Evolutionary conservation across 1,140 invertebrate genomes (phyloP), one percentile per base, ranked within the genome.

Genomic region (Lamellibrachia luymesi): DNA sequence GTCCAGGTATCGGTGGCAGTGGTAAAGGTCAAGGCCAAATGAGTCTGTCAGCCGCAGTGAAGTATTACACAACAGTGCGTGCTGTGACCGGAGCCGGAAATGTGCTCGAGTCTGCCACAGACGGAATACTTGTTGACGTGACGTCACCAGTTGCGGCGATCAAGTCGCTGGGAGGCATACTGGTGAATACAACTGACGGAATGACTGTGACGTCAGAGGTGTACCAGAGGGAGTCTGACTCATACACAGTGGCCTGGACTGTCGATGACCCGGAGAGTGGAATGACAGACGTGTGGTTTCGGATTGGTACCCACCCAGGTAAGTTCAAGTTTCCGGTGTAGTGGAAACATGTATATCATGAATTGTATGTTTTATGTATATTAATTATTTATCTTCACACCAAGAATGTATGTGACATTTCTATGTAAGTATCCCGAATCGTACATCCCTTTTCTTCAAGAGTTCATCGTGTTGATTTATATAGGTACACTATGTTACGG

Each of bases 71-170:
- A 13, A 91, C 49, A 50, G 91, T 91, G 91, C 49, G 91, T 17
- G 91, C 91, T 50, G 51, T 91, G 13, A 91, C 91, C 22, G 91
- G 91, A 51, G 91, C 91, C 7, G 91, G 91, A 4, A 91, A 91
- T 27, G 91, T 51, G 91, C 91, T 91, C 49, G 91, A 91, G 49
- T 91, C 91, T 50, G 49, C 91, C 51, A 25, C 91, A 22, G 91
- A 91, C 17, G 91, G 91, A n/a, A 50, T 91, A 50, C 49, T 91
- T 91, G 91, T 91, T 25, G 91, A 91, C 51, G 91, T 50, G 51
- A 50, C 91, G 49, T 13, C 51, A 13, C 91, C 91, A 91, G 8
- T 91, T 13, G 91, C 51, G 13, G 91, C 7, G 51, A 51, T 91
- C 49, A 51, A 10, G 51, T 50, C 49, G 2, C 17, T 91, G 13